These are phyloP conservation scores for Sminthurinus signatus DNA, from an alignment of 1,140 invertebrate genomes.

Conservation along the genomic window DNA sequence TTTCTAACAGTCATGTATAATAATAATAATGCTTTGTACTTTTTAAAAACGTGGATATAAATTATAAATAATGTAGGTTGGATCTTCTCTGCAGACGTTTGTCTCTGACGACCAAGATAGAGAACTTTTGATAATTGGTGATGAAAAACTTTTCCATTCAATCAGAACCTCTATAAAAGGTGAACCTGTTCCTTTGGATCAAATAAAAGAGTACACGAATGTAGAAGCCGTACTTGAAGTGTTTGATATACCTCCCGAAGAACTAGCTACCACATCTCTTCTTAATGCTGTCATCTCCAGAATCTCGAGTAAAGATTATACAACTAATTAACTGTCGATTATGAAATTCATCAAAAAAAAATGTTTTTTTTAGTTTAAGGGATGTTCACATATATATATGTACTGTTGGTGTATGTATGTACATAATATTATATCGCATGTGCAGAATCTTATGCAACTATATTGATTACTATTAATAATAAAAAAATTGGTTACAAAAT, in stretches of 20 bases:
- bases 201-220: slow-evolving; percentile 48
- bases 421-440: no score
- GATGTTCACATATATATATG: no score
- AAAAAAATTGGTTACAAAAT: no score
- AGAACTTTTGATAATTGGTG: slow-evolving; percentile 52
- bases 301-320: slow-evolving; percentile 53
- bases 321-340: no score
- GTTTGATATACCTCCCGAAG: slow-evolving; percentile 54
- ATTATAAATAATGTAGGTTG: slow-evolving; percentile 37
- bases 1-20: no score
- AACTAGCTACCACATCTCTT: slow-evolving; percentile 47
- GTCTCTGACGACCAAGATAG: slow-evolving; percentile 54
- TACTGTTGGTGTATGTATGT: no score
- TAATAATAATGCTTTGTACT: no score
- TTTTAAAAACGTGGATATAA: not conserved
- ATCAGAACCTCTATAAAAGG: slow-evolving; percentile 50
- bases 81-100: slow-evolving; percentile 58
- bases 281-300: slow-evolving; percentile 55
- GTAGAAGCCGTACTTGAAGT: slow-evolving; percentile 49
- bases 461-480: no score
- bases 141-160: slow-evolving; percentile 45
- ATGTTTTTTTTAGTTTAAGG: no score
- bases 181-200: slow-evolving; percentile 46
- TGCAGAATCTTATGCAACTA: no score
- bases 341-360: no score